Percentiles rank a stretch among this genome's conserved stretches.
Evolutionary conservation across 2,797 vertebrate species (phyloP).

Genomic region (Mormyrops boulengeri): DNA sequence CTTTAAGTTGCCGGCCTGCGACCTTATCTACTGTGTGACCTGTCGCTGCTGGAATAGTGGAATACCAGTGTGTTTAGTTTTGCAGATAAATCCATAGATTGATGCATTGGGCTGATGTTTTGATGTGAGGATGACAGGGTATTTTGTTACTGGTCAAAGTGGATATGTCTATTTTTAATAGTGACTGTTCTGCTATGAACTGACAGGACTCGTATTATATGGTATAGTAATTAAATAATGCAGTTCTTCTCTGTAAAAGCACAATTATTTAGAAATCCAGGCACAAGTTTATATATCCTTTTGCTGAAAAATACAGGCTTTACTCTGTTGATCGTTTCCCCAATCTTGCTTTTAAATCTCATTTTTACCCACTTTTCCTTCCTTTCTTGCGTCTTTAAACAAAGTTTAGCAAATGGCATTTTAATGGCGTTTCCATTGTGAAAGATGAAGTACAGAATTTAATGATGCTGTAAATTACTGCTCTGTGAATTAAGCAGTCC

Average conservation of each 20-base stretch:
- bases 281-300: not conserved
- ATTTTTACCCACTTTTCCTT: not conserved
- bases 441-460: not conserved
- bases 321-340: not conserved
- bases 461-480: not conserved
- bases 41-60: not conserved
- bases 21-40: not conserved
- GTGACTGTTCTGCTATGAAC: not conserved
- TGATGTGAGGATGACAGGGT: not conserved
- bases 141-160: not conserved
- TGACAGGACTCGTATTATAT: not conserved
- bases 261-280: not conserved
- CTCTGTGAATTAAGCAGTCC: not conserved
- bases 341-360: not conserved
- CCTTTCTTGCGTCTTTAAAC: not conserved
- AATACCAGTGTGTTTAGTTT: not conserved
- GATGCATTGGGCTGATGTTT: not conserved
- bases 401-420: not conserved
- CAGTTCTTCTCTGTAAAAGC: not conserved
- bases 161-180: not conserved
- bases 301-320: not conserved
- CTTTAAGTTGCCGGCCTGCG: not conserved
- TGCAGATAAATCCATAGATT: not conserved
- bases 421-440: conserved; percentile 2
- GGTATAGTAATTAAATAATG: not conserved